Conservation (phyloP, 2,888 invertebrate species). For the Linyphia triangularis region DNA sequence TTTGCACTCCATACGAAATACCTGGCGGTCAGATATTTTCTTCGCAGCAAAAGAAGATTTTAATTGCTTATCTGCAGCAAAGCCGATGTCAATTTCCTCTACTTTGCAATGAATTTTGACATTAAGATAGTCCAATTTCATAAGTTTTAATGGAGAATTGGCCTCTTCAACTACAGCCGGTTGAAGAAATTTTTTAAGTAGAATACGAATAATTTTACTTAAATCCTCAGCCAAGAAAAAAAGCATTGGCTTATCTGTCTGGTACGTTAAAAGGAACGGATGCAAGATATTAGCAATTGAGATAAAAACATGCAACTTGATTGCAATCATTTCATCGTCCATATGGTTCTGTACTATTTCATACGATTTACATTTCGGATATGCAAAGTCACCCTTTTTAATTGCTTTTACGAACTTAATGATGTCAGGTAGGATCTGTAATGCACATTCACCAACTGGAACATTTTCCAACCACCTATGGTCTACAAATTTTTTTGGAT, state of each 20-base stretch:
- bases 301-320: not conserved
- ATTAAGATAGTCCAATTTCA: too few relatives aligned
- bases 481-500: not conserved
- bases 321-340: not conserved
- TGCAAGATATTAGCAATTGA: not conserved
- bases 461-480: not conserved
- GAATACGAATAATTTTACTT: too few relatives aligned
- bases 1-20: too few relatives aligned
- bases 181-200: too few relatives aligned
- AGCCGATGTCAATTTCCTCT: too few relatives aligned
- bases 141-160: too few relatives aligned
- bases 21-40: too few relatives aligned
- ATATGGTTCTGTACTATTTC: not conserved
- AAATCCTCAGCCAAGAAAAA: not conserved
- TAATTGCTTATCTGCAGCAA: too few relatives aligned
- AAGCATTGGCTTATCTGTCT: not conserved
- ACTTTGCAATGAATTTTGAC: too few relatives aligned
- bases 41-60: too few relatives aligned
- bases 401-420: not conserved
- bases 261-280: not conserved
- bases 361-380: not conserved
- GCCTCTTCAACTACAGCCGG: too few relatives aligned
- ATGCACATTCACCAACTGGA: not conserved
- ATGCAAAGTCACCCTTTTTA: not conserved
- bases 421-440: not conserved